Conservation (phyloP, 2,797 vertebrate genomes). For the Sebastes minor region DNA sequence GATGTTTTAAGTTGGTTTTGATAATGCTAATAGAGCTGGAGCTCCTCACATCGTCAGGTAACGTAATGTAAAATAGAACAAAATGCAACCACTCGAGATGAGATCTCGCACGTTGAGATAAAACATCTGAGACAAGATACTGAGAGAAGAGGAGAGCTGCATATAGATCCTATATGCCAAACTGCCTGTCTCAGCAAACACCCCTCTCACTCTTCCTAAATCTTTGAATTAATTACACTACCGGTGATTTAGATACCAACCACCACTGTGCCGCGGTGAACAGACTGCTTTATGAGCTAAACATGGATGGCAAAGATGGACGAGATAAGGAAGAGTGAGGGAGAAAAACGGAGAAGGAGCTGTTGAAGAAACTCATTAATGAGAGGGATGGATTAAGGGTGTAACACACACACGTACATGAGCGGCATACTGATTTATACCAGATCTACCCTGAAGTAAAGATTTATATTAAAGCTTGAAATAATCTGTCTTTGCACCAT, state of each 20-base stretch:
- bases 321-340: not conserved
- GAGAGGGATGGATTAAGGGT: constrained; percentile 18
- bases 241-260: constrained; percentile 21
- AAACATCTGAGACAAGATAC: not conserved
- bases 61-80: not conserved
- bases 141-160: not conserved
- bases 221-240: constrained; percentile 55
- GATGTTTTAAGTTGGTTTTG: too few species aligned
- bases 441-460: not conserved
- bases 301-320: constrained; percentile 23
- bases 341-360: not conserved
- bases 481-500: not conserved
- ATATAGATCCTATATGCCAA: not conserved
- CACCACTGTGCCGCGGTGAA: constrained; percentile 3
- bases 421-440: constrained; percentile 27
- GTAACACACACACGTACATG: not conserved
- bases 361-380: constrained; percentile 36
- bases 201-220: constrained; percentile 36
- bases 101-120: not conserved
- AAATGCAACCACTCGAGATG: not conserved
- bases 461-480: constrained; percentile 16
- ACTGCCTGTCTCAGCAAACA: constrained; percentile 41
- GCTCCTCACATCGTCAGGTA: too few species aligned
- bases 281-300: constrained; percentile 41
- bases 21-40: accelerated